These are phyloP conservation scores for Sphaeramia orbicularis DNA, from an alignment of 2,797 vertebrate species.

Conservation along the genomic window DNA sequence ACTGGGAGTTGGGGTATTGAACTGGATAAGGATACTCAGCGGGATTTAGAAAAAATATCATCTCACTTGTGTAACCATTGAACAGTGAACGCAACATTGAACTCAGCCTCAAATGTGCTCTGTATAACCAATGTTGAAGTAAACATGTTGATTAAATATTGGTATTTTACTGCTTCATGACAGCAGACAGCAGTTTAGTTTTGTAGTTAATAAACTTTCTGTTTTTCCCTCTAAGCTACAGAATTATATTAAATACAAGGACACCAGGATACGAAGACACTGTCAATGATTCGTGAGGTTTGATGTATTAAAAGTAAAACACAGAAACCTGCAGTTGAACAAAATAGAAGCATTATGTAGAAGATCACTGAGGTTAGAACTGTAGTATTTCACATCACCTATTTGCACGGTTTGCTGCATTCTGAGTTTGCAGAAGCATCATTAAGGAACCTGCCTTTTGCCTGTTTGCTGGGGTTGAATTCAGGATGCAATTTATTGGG, in stretches of 20 bases:
- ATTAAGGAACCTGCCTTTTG: background rate
- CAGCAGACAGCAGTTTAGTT: background rate
- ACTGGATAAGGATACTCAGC: too few relatives aligned
- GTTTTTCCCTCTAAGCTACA: too few relatives aligned
- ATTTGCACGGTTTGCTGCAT: background rate
- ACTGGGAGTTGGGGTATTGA: background rate
- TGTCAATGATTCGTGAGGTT: conserved; percentile 6
- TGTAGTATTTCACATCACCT: background rate
- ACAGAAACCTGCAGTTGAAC: background rate
- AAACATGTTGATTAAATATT: conserved; percentile 6
- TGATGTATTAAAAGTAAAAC: conserved; percentile 8
- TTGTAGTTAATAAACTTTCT: background rate
- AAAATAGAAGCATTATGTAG: conserved; percentile 7
- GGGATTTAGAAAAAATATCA: too few relatives aligned
- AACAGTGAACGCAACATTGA: too few relatives aligned
- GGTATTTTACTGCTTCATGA: background rate
- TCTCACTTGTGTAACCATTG: too few relatives aligned
- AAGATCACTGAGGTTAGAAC: background rate
- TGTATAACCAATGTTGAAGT: conserved; percentile 21
- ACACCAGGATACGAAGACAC: conserved; percentile 1
- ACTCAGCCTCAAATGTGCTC: conserved; percentile 2
- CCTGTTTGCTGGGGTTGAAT: background rate
- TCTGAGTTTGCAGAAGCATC: background rate
- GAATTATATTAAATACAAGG: conserved; percentile 4
- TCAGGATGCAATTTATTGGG: too few relatives aligned